Evolutionary conservation across 2,113 vertebrate species (phyloP).

Genomic region (Calonectris borealis): DNA sequence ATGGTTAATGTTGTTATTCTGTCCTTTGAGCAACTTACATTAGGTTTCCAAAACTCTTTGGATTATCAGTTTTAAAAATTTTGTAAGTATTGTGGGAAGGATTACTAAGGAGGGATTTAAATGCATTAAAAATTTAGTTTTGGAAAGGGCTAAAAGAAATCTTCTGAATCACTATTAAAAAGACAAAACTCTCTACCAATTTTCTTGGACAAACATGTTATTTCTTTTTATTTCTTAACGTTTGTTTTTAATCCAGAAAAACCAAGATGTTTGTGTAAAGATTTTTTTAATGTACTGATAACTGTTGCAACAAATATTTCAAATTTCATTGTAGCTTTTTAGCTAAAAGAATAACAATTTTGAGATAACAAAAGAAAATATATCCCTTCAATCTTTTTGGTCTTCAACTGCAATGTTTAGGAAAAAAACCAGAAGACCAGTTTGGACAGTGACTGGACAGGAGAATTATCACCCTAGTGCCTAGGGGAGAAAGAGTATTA

Average conservation of each 20-base stretch:
- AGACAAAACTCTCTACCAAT: neutral
- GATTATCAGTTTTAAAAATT: constrained; percentile 11
- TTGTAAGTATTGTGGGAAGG: neutral
- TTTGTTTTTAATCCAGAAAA: neutral
- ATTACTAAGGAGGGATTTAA: neutral
- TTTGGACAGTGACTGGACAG: neutral
- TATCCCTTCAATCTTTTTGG: neutral
- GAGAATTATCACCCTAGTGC: neutral
- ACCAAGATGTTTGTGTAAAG: neutral
- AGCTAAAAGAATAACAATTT: neutral
- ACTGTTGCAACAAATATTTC: neutral
- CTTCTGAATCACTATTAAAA: neutral
- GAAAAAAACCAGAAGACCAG: neutral
- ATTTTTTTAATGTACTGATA: neutral
- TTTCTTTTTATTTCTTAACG: neutral
- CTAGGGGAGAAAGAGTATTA: neutral
- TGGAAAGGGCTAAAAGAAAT: neutral
- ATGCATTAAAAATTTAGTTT: neutral
- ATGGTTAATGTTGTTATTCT: neutral
- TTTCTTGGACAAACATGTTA: neutral
- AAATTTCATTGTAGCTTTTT: neutral
- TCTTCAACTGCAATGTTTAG: neutral
- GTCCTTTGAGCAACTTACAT: neutral
- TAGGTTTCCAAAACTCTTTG: neutral
- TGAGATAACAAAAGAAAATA: neutral